Evolutionary conservation across 2,113 vertebrate genomes (phyloP), one percentile per base, ranked within the genome.

Genomic region (Trinectes maculatus): DNA sequence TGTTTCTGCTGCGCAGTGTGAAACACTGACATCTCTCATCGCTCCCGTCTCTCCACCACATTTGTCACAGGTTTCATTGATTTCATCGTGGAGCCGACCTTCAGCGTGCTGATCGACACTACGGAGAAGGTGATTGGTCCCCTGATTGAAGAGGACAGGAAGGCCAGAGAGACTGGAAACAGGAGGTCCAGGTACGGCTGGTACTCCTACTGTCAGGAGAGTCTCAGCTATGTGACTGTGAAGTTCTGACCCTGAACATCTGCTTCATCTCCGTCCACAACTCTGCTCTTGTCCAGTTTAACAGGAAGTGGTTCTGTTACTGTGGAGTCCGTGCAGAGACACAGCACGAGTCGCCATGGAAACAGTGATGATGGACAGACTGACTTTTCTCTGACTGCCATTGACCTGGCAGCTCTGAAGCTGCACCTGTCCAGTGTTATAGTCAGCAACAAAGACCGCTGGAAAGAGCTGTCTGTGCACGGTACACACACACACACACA

Each of bases 31-130:
- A 11, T 43, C 19, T 11, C 7, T 19, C 19, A 6, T 12, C 43
- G 21, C 0, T 43, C 40, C 8, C 9, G 1, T 11, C 18, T 21
- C 7, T 43, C n/a, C n/a, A n/a, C n/a, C n/a, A n/a, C n/a, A n/a
- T n/a, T 33, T 16, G 1, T 26, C 54, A 3, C 75, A 98, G 97
- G 96, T 71, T 98, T 98, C 84, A 98, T 98, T 58, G 97, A 98
- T 91, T 98, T 98, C 89, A 98, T 98, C 36, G 96, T 98, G 80
- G 97, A 98, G 83, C 97, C 96, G 37, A 99, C 97, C 0, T 97
- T 98, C 93, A 95, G 94, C 72, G 94, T 98, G 69, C 93, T 99
- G 80, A 94, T 95, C 11, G 96, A 98, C 87, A 94, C 94, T n/a
- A 96, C 95, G 72, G 96, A 99, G 91, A 99, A 96, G 92, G 97